Evolutionary conservation across 53 echinoderm and acorn worm species (phyloP).

Genomic region (Temnopleurus reevesii): DNA sequence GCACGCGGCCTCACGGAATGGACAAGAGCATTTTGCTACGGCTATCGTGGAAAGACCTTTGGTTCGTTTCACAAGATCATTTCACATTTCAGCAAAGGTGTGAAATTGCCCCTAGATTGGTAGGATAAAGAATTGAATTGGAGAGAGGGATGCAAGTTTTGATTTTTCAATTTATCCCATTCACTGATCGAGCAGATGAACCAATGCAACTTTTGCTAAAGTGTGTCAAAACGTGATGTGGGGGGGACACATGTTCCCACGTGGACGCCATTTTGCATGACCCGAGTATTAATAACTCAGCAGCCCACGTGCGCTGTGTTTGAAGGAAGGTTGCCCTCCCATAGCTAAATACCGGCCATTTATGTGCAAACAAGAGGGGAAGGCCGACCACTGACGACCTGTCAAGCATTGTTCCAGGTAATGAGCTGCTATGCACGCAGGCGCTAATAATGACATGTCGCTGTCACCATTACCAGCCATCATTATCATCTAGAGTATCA

Average conservation of each 20-base stretch:
- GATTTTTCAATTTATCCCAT: too few relatives aligned
- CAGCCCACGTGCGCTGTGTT: constrained; percentile 35
- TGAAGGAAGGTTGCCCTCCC: neutral
- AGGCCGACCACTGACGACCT: neutral
- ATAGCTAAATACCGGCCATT: constrained; percentile 17
- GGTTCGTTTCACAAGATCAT: too few relatives aligned
- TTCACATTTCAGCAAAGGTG: too few relatives aligned
- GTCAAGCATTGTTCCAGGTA: neutral
- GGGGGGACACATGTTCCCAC: neutral
- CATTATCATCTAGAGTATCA: neutral
- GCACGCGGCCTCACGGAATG: too few relatives aligned
- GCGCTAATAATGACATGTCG: constrained; percentile 18
- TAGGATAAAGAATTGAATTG: too few relatives aligned
- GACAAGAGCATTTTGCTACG: too few relatives aligned
- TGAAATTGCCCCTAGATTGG: too few relatives aligned
- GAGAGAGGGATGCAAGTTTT: too few relatives aligned
- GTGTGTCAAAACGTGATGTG: too few relatives aligned
- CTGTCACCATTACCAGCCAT: neutral
- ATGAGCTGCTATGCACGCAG: neutral
- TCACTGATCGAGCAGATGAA: too few relatives aligned
- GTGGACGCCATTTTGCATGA: neutral
- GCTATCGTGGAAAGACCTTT: too few relatives aligned
- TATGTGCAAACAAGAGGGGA: neutral
- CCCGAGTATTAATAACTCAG: constrained; percentile 45
- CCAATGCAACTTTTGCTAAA: too few relatives aligned